Conservation (phyloP, 2,113 vertebrate genomes). For the Oxyura jamaicensis region DNA sequence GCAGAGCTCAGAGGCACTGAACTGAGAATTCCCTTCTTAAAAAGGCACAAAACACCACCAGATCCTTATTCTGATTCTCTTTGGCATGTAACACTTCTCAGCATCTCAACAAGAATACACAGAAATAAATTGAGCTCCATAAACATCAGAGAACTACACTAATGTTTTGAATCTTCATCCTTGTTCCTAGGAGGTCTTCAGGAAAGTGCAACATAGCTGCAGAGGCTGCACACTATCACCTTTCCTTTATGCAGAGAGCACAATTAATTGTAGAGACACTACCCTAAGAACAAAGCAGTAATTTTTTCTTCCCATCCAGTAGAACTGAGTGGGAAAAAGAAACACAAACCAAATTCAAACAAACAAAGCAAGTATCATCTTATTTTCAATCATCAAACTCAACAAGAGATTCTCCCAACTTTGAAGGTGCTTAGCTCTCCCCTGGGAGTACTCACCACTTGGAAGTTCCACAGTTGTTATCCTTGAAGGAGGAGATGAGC, state of each 20-base stretch:
- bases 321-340: background rate
- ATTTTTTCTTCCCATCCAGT: rapidly evolving
- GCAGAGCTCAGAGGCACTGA: background rate
- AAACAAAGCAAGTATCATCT: background rate
- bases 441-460: constrained; percentile 59
- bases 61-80: background rate
- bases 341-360: background rate
- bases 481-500: constrained; percentile 73
- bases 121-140: background rate
- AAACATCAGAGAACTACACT: background rate
- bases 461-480: constrained; percentile 77
- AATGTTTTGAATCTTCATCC: background rate
- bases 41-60: background rate
- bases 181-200: background rate
- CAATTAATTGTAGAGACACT: background rate
- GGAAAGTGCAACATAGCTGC: background rate
- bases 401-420: background rate
- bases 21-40: background rate
- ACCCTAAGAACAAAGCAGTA: background rate
- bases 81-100: background rate
- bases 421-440: background rate
- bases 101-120: background rate
- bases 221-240: background rate
- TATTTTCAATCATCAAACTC: background rate
- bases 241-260: background rate